A percentile compares a stretch with the other conserved stretches of the same genome.
These are phyloP conservation scores for Macaca nemestrina DNA, from an alignment of 2,113 vertebrate genomes.

Conservation along the genomic window DNA sequence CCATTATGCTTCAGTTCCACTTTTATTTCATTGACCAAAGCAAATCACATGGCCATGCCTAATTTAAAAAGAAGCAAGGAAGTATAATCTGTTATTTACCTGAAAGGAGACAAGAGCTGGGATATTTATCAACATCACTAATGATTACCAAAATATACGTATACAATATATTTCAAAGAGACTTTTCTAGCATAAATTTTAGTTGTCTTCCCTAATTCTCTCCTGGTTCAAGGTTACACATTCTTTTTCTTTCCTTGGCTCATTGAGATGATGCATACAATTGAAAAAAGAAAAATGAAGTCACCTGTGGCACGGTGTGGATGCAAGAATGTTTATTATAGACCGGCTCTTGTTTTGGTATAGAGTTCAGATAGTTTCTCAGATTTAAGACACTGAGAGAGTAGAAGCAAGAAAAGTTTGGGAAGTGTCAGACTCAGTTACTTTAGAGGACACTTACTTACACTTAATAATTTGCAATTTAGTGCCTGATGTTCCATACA, in stretches of 20 bases:
- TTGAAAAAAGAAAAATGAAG: background rate
- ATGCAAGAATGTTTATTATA: background rate
- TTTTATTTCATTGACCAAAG: background rate
- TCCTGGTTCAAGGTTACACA: background rate
- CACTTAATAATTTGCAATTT: constrained; percentile 54
- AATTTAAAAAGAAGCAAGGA: constrained; percentile 2
- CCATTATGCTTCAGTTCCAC: background rate
- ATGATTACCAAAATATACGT: background rate
- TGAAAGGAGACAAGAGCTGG: background rate
- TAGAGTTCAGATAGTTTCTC: background rate
- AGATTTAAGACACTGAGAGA: background rate
- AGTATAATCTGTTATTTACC: background rate
- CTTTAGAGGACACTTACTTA: constrained; percentile 47
- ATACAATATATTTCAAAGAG: background rate
- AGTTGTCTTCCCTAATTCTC: background rate
- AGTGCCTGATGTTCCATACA: constrained; percentile 54
- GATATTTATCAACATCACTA: background rate
- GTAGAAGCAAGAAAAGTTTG: constrained; percentile 22
- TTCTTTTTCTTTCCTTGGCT: background rate
- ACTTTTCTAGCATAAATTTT: constrained; percentile 27
- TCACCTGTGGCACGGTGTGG: background rate
- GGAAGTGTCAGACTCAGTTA: constrained; percentile 39
- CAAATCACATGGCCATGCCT: background rate
- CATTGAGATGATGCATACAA: background rate
- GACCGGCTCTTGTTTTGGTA: background rate